These are phyloP conservation scores for Aldabrachelys gigantea DNA, from an alignment of 2,113 vertebrate species.

Conservation along the genomic window DNA sequence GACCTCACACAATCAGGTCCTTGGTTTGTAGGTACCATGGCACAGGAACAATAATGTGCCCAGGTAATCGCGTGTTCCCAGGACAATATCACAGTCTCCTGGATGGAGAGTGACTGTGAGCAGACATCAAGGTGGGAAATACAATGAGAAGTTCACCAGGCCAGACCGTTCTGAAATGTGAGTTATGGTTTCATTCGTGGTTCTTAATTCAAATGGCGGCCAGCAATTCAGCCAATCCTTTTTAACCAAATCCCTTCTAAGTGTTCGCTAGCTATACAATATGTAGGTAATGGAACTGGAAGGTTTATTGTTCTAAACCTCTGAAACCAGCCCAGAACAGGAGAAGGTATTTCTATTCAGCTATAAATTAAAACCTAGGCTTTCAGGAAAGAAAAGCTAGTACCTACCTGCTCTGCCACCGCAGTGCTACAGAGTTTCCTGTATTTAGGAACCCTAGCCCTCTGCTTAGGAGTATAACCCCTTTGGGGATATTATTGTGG, in stretches of 20 bases:
- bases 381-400: constrained; percentile 54
- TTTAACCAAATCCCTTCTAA: neutral
- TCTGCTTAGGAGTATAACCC: neutral
- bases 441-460: constrained; percentile 35
- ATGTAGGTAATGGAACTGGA: constrained; percentile 28
- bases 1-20: too few relatives aligned
- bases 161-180: constrained; percentile 10
- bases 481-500: neutral
- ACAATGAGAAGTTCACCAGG: neutral
- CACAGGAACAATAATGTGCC: neutral
- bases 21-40: neutral
- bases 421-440: constrained; percentile 35
- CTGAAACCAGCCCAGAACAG: constrained; percentile 8
- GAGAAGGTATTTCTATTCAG: constrained; percentile 10
- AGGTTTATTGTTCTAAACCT: constrained; percentile 32
- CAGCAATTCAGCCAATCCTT: constrained; percentile 21
- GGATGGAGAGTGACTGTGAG: neutral
- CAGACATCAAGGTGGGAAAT: neutral
- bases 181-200: constrained; percentile 10
- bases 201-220: constrained; percentile 46
- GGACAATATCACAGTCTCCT: neutral
- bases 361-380: constrained; percentile 58
- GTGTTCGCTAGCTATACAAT: neutral
- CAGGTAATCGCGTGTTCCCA: neutral
- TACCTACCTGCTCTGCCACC: constrained; percentile 28